phyloP scores from a whole-genome alignment of 1,140 invertebrate genomes.

The Drosophila mojavensis region DNA sequence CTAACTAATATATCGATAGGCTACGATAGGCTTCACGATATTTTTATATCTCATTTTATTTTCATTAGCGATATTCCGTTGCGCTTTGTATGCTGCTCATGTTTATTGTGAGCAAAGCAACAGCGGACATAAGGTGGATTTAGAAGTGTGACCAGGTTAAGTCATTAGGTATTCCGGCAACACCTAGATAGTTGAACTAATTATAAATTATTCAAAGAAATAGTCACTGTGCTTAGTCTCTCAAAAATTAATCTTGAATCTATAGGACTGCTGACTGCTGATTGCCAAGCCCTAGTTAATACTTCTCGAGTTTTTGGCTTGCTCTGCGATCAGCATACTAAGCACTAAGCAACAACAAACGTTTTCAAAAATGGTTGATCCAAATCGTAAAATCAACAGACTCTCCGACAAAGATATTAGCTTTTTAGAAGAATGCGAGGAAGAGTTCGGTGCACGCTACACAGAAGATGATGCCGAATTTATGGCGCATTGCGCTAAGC shows the following conservation, averaged over 20 bases:
- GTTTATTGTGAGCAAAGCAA: not conserved
- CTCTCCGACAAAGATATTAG: conserved; percentile 83
- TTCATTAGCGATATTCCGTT: conserved; percentile 14
- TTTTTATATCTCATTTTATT: not conserved
- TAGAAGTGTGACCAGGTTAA: not conserved
- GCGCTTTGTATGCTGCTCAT: not conserved
- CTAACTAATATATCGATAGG: not conserved
- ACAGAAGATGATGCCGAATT: conserved; percentile 85
- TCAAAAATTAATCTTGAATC: not conserved
- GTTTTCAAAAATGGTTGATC: conserved; percentile 74
- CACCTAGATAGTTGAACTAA: not conserved
- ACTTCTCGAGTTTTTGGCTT: not conserved
- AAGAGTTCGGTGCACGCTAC: conserved; percentile 85
- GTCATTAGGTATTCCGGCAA: not conserved
- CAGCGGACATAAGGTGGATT: not conserved
- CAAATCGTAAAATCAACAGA: conserved; percentile 83
- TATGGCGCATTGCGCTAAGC: conserved; percentile 79
- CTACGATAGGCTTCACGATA: not conserved
- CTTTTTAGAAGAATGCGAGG: conserved; percentile 85
- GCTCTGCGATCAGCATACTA: not conserved
- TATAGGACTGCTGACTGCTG: not conserved
- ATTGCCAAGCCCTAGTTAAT: not conserved
- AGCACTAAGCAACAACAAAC: not conserved
- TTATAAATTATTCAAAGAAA: not conserved
- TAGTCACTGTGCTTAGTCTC: not conserved